Base-by-base conservation (phyloP, 2,113 vertebrate genomes). In the Rhombomys opimus region DNA sequence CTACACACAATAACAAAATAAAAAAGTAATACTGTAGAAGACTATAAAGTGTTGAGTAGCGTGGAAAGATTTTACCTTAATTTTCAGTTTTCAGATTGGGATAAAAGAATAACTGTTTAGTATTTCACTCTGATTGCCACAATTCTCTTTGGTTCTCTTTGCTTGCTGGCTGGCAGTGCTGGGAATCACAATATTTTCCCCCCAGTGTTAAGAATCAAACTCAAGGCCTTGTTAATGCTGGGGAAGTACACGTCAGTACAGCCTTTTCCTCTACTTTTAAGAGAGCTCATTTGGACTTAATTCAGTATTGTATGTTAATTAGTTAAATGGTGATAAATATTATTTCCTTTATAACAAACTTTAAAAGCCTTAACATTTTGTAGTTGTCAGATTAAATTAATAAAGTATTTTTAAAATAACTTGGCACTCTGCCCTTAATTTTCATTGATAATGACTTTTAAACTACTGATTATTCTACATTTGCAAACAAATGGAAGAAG, bases 361-460 rank as follows among this genome's bases (percentile, higher is more conserved):
- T 70, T 89, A 15, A 90, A 90, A 77, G 63, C 88, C 10, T 87
- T 90, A 95, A 81, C 14, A 95, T 95, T 91, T 90, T 90, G 7
- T 10, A 95, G 32, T 46, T 96, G 50, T 38, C 67, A 50, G 78
- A 68, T 86, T 93, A 85, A 93, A 75, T 87, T 93, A 86, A 91
- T 88, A 65, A 5, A 88, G 1, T 84, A 89, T 91, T 91, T 87
- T 95, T 92, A 77, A 52, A 96, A 84, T 63, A 93, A 61, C 65
- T 88, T 91, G 86, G 54, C 52, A 92, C 80, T 88, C n/a, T 87
- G 4, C 93, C 73, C 52, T 52, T 82, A 81, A 52, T 97, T 92
- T 95, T 95, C 23, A 77, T 72, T 95, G 52, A 91, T 92, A 76
- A 9, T 90, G 57, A 87, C 22, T 87, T 61, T 87, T 30, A 73